A percentile compares a stretch with the other conserved stretches of the same genome.
These are phyloP conservation scores for Mastacembelus armatus DNA, from an alignment of 2,797 vertebrate genomes.

Conservation along the genomic window DNA sequence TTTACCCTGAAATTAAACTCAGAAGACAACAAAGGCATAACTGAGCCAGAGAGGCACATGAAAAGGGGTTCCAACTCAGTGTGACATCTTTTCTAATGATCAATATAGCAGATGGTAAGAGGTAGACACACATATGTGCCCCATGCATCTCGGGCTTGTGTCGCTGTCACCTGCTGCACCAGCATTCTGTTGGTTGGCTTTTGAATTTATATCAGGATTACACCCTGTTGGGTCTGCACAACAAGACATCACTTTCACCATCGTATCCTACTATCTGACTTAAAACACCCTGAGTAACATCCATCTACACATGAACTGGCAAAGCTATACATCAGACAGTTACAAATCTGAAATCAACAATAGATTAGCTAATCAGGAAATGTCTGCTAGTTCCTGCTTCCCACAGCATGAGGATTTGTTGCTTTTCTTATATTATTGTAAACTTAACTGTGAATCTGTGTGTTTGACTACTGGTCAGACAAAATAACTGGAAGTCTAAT, in stretches of 20 bases:
- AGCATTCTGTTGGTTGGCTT: slow-evolving; percentile 32
- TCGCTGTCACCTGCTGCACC: slow-evolving; percentile 49
- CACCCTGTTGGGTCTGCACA: not conserved
- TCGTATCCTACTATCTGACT: not conserved
- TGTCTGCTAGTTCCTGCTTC: not conserved
- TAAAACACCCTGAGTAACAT: not conserved
- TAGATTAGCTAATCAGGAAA: not conserved
- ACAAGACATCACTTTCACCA: not conserved
- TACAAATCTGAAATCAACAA: slow-evolving; percentile 4
- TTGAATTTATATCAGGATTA: slow-evolving; percentile 44
- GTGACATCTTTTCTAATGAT: slow-evolving; percentile 73
- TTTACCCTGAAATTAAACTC: slow-evolving; percentile 51
- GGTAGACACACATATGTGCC: slow-evolving; percentile 50
- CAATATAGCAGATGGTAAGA: slow-evolving; percentile 70
- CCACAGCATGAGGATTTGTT: not conserved
- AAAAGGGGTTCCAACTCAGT: slow-evolving; percentile 65
- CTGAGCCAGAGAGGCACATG: slow-evolving; percentile 26
- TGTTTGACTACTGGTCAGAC: not conserved
- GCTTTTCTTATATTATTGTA: not conserved
- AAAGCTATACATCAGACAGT: not conserved
- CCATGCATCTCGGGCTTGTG: slow-evolving; percentile 22
- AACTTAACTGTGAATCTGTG: not conserved
- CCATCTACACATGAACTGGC: not conserved
- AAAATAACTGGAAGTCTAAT: too few relatives aligned
- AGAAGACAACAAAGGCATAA: slow-evolving; percentile 57